Evolutionary conservation across 2,888 invertebrate species (phyloP).

Genomic region (Vanessa cardui): DNA sequence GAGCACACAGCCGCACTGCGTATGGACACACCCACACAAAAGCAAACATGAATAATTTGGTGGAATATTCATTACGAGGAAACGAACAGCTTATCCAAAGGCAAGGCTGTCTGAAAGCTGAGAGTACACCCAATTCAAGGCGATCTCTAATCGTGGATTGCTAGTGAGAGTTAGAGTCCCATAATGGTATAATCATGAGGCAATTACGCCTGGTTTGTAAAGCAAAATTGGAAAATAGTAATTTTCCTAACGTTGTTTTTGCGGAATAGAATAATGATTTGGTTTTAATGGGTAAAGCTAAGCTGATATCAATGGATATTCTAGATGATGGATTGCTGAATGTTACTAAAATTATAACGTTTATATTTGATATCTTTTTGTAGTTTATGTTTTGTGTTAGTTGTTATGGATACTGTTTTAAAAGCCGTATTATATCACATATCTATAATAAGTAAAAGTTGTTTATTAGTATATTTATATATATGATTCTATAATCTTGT

Average conservation of each 20-base stretch:
- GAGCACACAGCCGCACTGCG: slow-evolving; percentile 5
- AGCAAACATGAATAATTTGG: not conserved
- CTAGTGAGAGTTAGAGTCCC: slow-evolving; percentile 16
- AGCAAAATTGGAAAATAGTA: not conserved
- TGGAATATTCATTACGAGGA: not conserved
- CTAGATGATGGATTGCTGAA: not conserved
- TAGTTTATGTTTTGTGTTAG: too few species aligned
- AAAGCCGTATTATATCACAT: too few species aligned
- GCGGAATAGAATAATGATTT: not conserved
- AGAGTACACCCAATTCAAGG: slow-evolving; percentile 7
- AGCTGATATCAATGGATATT: not conserved
- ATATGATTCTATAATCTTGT: too few species aligned
- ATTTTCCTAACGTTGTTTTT: not conserved
- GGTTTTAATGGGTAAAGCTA: not conserved
- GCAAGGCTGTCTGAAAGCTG: not conserved
- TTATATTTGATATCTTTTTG: too few species aligned
- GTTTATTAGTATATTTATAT: too few species aligned
- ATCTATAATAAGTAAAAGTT: too few species aligned
- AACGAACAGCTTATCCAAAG: not conserved
- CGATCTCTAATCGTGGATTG: slow-evolving; percentile 6
- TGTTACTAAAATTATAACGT: not conserved
- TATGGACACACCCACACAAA: not conserved
- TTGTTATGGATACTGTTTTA: too few species aligned
- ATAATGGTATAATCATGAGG: slow-evolving; percentile 14
- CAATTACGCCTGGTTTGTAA: not conserved